Base-by-base conservation (phyloP, 2,888 invertebrate species). In the Dolichopus griseipennis region DNA sequence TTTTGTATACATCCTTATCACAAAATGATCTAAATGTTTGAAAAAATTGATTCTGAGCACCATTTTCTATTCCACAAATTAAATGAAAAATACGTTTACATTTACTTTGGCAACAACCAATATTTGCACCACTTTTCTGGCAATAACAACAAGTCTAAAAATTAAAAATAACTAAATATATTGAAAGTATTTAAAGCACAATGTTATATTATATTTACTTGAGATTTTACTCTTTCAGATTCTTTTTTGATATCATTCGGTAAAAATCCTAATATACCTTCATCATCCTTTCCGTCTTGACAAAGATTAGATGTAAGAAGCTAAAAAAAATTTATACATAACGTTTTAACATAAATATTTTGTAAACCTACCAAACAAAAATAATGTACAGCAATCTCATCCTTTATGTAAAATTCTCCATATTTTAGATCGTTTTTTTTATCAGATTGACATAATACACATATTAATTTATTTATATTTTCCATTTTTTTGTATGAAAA, bases 201-300 rank as follows among this genome's bases (percentile, higher is more conserved):
- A 64, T 65, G 41, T 52, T 61, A 27, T 18, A 37, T 21, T 43
- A 3, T 61, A 78, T 83, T 84, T 83, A 90, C 92, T 83, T 91
- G 82, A 75, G 83, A 83, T 65, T 83, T 83, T 64, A 88, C 87
- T 71, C 92, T 83, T 20, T 80, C 81, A 0, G 87, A 74, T 79
- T 93, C 93, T 41, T 82, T 83, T 15, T 82, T 72, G 22, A 94
- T 92, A 76, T 94, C 93, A 0, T 78, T 74, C 1, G 84, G 80
- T 52, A 90, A 75, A 77, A 94, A 94, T 0, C 92, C 91, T 70
- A 89, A 82, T 41, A 93, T 85, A 0, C 91, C 92, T 68, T 90
- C 85, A 3, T 85, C 79, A 70, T 90, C 90, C 9, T 77, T 77
- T 0, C 90, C 91, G 71, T 84, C 86, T 75, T 92, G 92, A 64